These are phyloP conservation scores for Rallus crepitans DNA, from an alignment of 2,797 vertebrate genomes.

Conservation along the genomic window DNA sequence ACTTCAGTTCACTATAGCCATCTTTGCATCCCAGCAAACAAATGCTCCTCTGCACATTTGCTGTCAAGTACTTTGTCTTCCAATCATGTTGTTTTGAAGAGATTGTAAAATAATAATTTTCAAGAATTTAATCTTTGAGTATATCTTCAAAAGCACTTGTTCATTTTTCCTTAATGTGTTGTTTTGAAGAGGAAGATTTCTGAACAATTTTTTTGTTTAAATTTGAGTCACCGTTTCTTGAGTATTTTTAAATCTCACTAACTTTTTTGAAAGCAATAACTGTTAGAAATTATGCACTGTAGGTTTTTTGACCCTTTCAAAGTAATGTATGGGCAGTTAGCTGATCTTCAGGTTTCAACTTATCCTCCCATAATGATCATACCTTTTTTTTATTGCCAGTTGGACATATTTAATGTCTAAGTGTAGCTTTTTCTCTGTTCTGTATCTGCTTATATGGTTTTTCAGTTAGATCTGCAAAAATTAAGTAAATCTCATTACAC, in stretches of 20 bases:
- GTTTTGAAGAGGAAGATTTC: slow-evolving; percentile 28
- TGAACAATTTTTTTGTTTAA: not conserved
- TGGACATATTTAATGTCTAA: not conserved
- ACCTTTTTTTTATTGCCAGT: not conserved
- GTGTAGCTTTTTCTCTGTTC: not conserved
- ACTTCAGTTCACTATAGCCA: not conserved
- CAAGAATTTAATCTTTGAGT: slow-evolving; percentile 40
- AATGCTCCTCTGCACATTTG: slow-evolving; percentile 5
- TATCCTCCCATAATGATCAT: not conserved
- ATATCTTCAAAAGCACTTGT: slow-evolving; percentile 8
- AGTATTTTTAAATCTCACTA: not conserved
- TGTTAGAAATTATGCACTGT: not conserved
- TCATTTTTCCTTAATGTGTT: slow-evolving; percentile 10
- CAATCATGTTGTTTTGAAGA: slow-evolving; percentile 48
- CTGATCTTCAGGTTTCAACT: not conserved
- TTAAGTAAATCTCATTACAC: not conserved
- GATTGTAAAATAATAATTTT: slow-evolving; percentile 42
- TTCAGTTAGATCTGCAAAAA: not conserved
- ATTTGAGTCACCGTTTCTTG: not conserved
- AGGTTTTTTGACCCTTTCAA: not conserved
- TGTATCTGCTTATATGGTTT: not conserved
- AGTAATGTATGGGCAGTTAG: not conserved
- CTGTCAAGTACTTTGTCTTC: slow-evolving; percentile 54
- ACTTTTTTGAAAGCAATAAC: not conserved
- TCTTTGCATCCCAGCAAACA: slow-evolving; percentile 8